Evolutionary conservation across 2,797 vertebrate species (phyloP).

Genomic region (Naso thynnoides): DNA sequence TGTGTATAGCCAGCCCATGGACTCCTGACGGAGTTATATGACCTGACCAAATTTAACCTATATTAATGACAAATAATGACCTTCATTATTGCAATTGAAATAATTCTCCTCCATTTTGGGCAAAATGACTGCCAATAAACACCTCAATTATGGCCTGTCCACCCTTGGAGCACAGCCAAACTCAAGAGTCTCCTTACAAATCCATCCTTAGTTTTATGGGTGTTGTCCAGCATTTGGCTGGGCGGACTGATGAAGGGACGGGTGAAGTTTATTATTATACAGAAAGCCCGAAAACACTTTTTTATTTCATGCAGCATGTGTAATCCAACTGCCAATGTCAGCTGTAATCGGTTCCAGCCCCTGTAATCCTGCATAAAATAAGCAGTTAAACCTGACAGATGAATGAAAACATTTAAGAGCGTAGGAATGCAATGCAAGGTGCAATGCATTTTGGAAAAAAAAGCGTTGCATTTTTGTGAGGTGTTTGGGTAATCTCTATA

Average conservation of each 20-base stretch:
- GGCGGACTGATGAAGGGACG: not conserved
- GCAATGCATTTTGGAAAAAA: not conserved
- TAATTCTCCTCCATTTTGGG: slow-evolving; percentile 53
- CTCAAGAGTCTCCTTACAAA: slow-evolving; percentile 40
- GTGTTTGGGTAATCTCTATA: not conserved
- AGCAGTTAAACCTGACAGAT: too few relatives aligned
- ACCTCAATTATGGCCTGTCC: slow-evolving; percentile 48
- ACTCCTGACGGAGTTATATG: slow-evolving; percentile 21
- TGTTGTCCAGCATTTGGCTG: slow-evolving; percentile 17
- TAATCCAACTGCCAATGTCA: too few relatives aligned
- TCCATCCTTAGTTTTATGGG: slow-evolving; percentile 27
- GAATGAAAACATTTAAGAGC: not conserved
- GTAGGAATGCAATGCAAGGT: not conserved
- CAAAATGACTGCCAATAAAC: slow-evolving; percentile 62
- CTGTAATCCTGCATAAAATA: too few relatives aligned
- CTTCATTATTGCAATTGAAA: slow-evolving; percentile 64
- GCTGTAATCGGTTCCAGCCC: too few relatives aligned
- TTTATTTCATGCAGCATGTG: not conserved
- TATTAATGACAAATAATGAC: slow-evolving; percentile 55
- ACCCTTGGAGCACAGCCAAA: slow-evolving; percentile 22
- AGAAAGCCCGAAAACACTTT: not conserved
- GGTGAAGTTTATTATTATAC: slow-evolving; percentile 1
- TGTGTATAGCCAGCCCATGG: not conserved
- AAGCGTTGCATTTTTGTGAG: not conserved
- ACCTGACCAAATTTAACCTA: slow-evolving; percentile 12